These are phyloP conservation scores for Labeo rohita DNA, from an alignment of 2,113 vertebrate genomes.

Conservation along the genomic window DNA sequence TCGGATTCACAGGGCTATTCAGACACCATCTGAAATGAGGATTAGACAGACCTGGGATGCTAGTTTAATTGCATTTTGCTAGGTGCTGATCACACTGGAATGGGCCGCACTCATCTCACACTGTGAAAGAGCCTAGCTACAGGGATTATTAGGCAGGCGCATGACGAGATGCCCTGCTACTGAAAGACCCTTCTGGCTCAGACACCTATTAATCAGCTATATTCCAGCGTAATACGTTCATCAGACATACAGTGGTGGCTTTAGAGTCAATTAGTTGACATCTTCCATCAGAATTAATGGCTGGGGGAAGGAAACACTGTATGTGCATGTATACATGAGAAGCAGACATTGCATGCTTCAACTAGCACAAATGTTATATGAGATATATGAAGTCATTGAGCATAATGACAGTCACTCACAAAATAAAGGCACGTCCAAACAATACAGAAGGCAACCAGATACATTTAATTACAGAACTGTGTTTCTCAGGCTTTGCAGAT, in stretches of 20 bases:
- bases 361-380: slow-evolving; percentile 1
- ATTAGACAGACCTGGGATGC: slow-evolving; percentile 36
- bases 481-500: slow-evolving; percentile 51
- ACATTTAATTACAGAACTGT: slow-evolving; percentile 70
- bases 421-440: slow-evolving; percentile 38
- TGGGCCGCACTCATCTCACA: slow-evolving; percentile 18
- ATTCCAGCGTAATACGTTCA: slow-evolving; percentile 43
- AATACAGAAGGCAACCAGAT: slow-evolving; percentile 70
- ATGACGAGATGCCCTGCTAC: slow-evolving; percentile 17
- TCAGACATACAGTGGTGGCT: slow-evolving; percentile 29
- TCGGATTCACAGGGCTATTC: slow-evolving; percentile 37
- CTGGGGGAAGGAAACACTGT: slow-evolving; percentile 13
- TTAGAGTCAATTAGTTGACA: slow-evolving; percentile 47
- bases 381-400: slow-evolving; percentile 33
- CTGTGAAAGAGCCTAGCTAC: background rate
- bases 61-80: slow-evolving; percentile 54
- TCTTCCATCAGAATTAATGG: slow-evolving; percentile 5
- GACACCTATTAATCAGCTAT: slow-evolving; percentile 50
- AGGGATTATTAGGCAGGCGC: slow-evolving; percentile 44
- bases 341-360: background rate
- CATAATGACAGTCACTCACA: slow-evolving; percentile 15
- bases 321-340: background rate
- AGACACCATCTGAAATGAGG: slow-evolving; percentile 39
- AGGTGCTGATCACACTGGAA: slow-evolving; percentile 6
- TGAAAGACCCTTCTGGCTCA: background rate